Evolutionary conservation across 2,113 vertebrate species (phyloP), one percentile per base, ranked within the genome.

Genomic region (Sinocyclocheilus anshuiensis): DNA sequence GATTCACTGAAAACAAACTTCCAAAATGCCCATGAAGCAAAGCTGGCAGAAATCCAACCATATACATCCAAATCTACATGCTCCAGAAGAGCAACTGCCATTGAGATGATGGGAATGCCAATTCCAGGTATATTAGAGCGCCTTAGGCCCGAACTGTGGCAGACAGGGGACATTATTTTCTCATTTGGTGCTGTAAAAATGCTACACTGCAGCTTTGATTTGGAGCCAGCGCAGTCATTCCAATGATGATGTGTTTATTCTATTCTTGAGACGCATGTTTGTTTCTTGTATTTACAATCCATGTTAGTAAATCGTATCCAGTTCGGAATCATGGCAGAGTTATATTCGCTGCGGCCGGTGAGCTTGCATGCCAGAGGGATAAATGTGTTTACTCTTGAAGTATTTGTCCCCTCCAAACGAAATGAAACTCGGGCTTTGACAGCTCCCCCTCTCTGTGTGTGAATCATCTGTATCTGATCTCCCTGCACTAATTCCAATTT

Each of bases 401-500:
- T 90, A 90, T 89, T 85, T 92, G 91, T 87, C 92, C 92, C 93
- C 93, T 94, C 94, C 69, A 74, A 93, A 94, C 92, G 92, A 94
- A 94, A 95, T 93, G 93, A 94, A 95, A 95, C 93, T 92, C 92
- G 90, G 92, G 93, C 92, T 91, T 91, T 94, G 94, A 94, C 93
- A 94, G 86, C 91, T 94, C 92, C 94, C 94, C 96, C 97, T 96
- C 97, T 98, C 97, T 96, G 97, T 97, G 67, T 29, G 98, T 98
- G 98, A 99, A 97, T 98, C 96, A 96, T 97, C 97, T 97, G 97
- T 97, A 97, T 98, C 97, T 97, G 97, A 97, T 97, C 77, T 98
- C 97, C 95, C 96, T 94, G 96, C 97, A 97, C 98, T 99, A 99
- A 99, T 99, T 99, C 98, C 98, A 98, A 98, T 99, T 99, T 99